Percentiles rank a stretch among this genome's conserved stretches.
These are phyloP conservation scores for Deilephila porcellus DNA, from an alignment of 2,888 invertebrate species.

Conservation along the genomic window DNA sequence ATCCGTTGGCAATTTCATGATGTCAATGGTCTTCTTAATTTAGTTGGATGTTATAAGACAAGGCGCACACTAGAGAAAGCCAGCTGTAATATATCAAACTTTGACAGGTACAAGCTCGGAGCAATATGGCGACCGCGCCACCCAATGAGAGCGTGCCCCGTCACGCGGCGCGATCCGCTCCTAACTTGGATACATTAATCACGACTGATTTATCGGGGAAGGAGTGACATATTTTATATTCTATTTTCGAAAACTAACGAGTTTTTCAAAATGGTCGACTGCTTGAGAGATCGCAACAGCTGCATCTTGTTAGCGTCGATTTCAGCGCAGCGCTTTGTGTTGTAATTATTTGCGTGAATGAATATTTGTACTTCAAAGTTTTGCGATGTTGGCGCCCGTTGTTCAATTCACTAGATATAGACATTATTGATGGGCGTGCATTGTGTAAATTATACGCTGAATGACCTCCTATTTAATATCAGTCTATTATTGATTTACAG, in stretches of 20 bases:
- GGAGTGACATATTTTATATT: conserved; percentile 84
- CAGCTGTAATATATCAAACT: conserved; percentile 80
- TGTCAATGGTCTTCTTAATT: conserved; percentile 62
- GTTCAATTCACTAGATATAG: conserved; percentile 56
- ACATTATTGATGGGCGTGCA: conserved; percentile 63
- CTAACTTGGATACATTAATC: conserved; percentile 80
- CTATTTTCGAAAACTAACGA: conserved; percentile 82
- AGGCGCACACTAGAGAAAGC: conserved; percentile 79
- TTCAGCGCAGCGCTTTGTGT: conserved; percentile 73
- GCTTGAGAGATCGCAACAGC: conserved; percentile 77
- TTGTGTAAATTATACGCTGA: conserved; percentile 72
- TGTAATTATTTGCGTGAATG: conserved; percentile 79
- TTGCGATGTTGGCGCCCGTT: conserved; percentile 61
- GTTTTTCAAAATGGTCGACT: conserved; percentile 80
- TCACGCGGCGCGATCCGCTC: conserved; percentile 76
- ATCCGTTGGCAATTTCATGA: conserved; percentile 53
- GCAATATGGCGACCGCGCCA: conserved; percentile 83
- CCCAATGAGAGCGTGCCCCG: conserved; percentile 82
- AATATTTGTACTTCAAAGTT: conserved; percentile 51
- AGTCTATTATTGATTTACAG: conserved; percentile 72
- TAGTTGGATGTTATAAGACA: conserved; percentile 75
- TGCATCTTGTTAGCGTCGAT: conserved; percentile 81
- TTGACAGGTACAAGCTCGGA: conserved; percentile 83
- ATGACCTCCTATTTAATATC: conserved; percentile 69
- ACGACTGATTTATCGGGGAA: conserved; percentile 81